Evolutionary conservation across 2,797 vertebrate species (phyloP), one percentile per base, ranked within the genome.

Genomic region (Bradypodion ventrale): DNA sequence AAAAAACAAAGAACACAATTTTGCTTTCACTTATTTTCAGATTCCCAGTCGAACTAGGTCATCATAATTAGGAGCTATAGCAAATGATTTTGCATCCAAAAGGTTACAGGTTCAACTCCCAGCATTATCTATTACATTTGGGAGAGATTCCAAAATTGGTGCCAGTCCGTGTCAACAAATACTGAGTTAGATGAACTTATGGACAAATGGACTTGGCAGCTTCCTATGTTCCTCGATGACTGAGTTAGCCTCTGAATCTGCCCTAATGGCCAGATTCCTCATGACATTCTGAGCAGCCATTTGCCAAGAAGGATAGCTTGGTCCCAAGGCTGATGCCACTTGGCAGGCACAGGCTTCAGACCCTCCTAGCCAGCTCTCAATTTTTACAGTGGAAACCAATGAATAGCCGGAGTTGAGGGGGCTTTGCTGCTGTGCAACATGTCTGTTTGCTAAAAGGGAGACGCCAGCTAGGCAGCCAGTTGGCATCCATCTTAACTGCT

Each of bases 401-500:
- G 27, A 52, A 80, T 0, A 0, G 82, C 83, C 0, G 73, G 80
- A 63, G 16, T 74, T 87, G 80, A 76, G 82, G 77, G 42, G 35
- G 76, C 62, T 90, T 29, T 88, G 60, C 75, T 74, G 82, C 68
- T 76, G 73, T 62, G 81, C 76, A 68, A 82, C 0, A 8, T 74
- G 56, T 78, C n/a, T 42, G 42, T 77, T 80, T 81, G 76, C 66
- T 81, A 78, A 77, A 80, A 80, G 85, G 0, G 29, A 0, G 78
- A 86, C 84, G 86, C 80, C 1, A 3, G 42, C 68, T 89, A 90
- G 0, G 78, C 83, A 87, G 88, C 86, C 2, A 2, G 60, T 74
- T 92, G 90, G 90, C 91, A 92, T 82, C 77, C 85, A 74, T 62
- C 85, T 3, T 88, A 82, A 63, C 15, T 69, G 60, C 72, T 86